A percentile compares a stretch with the other conserved stretches of the same genome.
Evolutionary conservation across 2,113 vertebrate species (phyloP).

Genomic region (Micronisus gabar): DNA sequence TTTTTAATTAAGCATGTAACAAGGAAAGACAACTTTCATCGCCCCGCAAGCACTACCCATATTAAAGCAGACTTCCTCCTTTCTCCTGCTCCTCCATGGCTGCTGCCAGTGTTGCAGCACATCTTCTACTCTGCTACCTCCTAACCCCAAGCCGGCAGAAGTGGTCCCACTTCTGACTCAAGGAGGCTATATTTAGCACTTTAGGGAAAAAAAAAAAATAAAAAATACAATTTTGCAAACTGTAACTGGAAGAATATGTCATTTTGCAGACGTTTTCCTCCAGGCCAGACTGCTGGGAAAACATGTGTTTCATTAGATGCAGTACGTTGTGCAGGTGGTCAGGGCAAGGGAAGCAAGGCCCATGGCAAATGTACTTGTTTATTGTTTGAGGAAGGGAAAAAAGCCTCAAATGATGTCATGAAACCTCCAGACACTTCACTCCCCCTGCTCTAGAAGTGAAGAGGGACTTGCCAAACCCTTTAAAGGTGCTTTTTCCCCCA

Average conservation of each 20-base stretch:
- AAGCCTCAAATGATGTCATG: not conserved
- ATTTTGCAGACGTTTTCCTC: not conserved
- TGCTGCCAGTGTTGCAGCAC: accelerated
- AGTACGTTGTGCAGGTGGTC: not conserved
- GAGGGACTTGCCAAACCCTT: not conserved
- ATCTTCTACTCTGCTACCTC: not conserved
- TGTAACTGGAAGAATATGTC: not conserved
- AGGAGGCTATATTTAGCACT: not conserved
- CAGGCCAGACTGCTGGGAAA: not conserved
- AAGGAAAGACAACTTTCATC: not conserved
- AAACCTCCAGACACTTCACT: not conserved
- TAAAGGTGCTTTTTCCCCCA: not conserved
- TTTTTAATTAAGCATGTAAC: not conserved
- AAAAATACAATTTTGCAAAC: not conserved
- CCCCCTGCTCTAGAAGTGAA: not conserved
- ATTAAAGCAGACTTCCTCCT: not conserved
- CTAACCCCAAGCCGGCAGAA: not conserved
- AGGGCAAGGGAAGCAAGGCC: not conserved
- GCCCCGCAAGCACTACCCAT: accelerated
- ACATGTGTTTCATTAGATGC: not conserved
- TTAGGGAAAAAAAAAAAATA: not conserved
- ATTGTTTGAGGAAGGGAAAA: not conserved
- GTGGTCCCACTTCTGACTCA: not conserved
- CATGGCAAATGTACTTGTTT: not conserved
- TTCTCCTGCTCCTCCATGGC: not conserved